A percentile compares a stretch with the other conserved stretches of the same genome.
Conservation (phyloP, 2,888 invertebrate genomes). For the Trachelus stipa region DNA sequence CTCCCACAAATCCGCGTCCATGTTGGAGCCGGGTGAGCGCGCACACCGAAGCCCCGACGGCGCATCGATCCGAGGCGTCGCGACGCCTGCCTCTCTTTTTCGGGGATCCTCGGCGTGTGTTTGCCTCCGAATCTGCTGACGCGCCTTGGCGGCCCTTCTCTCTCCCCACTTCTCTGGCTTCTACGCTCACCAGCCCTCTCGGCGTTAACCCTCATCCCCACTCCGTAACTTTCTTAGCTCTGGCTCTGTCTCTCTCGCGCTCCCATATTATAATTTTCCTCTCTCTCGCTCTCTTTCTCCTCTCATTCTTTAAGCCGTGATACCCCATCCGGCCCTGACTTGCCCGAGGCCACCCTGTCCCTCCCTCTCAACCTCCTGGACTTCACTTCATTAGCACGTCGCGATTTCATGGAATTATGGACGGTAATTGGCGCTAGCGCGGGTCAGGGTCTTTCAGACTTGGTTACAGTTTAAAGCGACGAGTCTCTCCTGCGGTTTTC, state of each 20-base stretch:
- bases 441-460: conserved; percentile 5
- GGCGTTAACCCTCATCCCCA: conserved; percentile 9
- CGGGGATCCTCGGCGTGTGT: conserved; percentile 50
- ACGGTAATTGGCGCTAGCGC: conserved; percentile 32
- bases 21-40: conserved; percentile 56
- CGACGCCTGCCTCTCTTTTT: conserved; percentile 51
- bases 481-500: not conserved
- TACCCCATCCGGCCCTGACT: not conserved
- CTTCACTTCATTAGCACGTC: conserved; percentile 44
- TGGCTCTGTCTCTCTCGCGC: not conserved
- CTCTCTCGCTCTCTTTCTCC: not conserved
- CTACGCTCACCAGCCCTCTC: conserved; percentile 4
- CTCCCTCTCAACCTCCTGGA: conserved; percentile 2
- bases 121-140: conserved; percentile 38
- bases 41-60: conserved; percentile 28
- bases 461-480: not conserved
- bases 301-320: not conserved
- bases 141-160: conserved; percentile 7
- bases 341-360: not conserved
- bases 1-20: conserved; percentile 50
- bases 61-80: conserved; percentile 46
- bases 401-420: conserved; percentile 36
- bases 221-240: not conserved
- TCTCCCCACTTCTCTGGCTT: not conserved
- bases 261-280: not conserved